Evolutionary conservation across 2,888 invertebrate genomes (phyloP), one percentile per base, ranked within the genome.

Genomic region (Aleiodes leptofemur): DNA sequence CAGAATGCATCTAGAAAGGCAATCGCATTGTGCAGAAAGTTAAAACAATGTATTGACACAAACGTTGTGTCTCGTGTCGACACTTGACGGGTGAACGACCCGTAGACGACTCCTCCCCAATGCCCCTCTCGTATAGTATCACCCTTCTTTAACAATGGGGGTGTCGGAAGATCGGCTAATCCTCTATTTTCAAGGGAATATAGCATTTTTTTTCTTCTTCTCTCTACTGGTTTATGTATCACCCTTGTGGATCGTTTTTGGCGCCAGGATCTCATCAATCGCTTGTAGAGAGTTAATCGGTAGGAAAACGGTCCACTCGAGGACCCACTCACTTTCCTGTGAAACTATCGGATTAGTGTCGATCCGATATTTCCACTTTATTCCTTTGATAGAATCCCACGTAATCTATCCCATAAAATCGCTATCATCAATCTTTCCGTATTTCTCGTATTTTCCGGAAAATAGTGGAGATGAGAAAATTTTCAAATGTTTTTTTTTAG

Each of bases 81-180:
- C 78, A 76, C 76, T 77, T 77, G 76, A 76, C 69, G 78, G 78
- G 76, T 79, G 75, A 78, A 79, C 72, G 79, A 79, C 78, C 79
- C 38, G 73, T 57, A 71, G 69, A 70, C 76, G 72, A 69, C 72
- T 76, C 56, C 61, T 73, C 50, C 69, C 74, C 74, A 48, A 61
- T 51, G 69, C 61, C 51, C 68, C 43, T 68, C 73, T 57, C 53
- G n/a, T 29, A 31, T 34, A 53, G 6, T 34, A 34, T 69, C 69
- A 6, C 43, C 55, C 61, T 34, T 9, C 16, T 6, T 69, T 38
- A 34, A 70, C 57, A 38, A 57, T 23, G 53, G 7, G 43, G 43
- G 43, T 43, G 43, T 43, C 43, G 50, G 34, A n/a, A 11, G 56
- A 13, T 61, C 69, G 57, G 48, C 69, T 69, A 61, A 74, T 74